Conservation (phyloP, 2,113 vertebrate species). For the Chiloscyllium plagiosum region DNA sequence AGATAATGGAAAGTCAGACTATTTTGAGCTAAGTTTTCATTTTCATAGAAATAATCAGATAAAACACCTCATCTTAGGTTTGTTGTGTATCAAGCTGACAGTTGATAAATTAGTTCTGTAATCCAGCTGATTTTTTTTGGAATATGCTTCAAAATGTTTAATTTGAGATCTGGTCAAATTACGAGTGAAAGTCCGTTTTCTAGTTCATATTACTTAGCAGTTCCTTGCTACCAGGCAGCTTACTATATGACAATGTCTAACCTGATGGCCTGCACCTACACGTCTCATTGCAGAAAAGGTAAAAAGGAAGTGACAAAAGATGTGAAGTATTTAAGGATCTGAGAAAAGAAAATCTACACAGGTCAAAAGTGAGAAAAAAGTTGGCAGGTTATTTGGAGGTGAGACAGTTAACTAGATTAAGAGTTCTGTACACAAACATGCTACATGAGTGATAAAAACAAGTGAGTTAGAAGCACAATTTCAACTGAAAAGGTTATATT, state of each 20-base stretch:
- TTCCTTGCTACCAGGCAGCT: background rate
- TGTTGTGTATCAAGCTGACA: background rate
- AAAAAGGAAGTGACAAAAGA: background rate
- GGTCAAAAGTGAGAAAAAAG: no score
- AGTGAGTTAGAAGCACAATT: no score
- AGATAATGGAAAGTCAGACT: background rate
- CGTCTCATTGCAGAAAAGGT: background rate
- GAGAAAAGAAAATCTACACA: background rate
- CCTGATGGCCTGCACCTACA: background rate
- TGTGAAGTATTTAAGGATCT: background rate
- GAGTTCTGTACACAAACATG: no score
- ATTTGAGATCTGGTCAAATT: background rate
- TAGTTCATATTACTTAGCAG: background rate
- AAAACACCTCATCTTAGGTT: background rate
- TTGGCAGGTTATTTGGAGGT: no score
- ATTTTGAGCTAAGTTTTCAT: background rate
- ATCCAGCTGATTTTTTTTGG: background rate
- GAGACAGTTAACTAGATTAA: no score
- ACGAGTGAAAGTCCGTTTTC: background rate
- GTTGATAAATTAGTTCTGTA: background rate
- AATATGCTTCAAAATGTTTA: background rate
- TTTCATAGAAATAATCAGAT: background rate
- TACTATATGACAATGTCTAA: background rate
- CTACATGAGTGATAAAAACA: no score
- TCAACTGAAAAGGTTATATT: no score